Evolutionary conservation across 2,797 vertebrate genomes (phyloP).

Genomic region (Falco biarmicus): DNA sequence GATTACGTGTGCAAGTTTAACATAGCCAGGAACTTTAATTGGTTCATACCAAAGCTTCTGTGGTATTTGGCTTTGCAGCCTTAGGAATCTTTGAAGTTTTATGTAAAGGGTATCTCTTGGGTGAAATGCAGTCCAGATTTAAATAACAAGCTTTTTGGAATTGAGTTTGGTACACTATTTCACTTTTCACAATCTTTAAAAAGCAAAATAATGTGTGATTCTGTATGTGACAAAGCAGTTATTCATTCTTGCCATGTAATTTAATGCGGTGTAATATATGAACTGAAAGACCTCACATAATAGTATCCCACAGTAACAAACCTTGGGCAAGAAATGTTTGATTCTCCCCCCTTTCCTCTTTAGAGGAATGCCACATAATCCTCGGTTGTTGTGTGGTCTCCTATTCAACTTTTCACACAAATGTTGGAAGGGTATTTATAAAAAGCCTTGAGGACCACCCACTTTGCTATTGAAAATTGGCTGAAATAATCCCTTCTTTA

Average conservation of each 20-base stretch:
- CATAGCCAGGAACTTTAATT: not conserved
- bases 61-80: conserved; percentile 31
- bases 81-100: not conserved
- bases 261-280: conserved; percentile 11
- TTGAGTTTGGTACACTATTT: conserved; percentile 26
- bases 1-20: not conserved
- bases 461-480: conserved; percentile 69
- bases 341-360: conserved; percentile 28
- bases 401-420: conserved; percentile 68
- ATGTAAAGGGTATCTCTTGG: not conserved
- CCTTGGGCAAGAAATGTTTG: conserved; percentile 47
- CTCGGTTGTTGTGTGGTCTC: conserved; percentile 65
- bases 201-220: conserved; percentile 23
- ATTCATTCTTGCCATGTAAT: conserved; percentile 21
- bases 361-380: conserved; percentile 58
- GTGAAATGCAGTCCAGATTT: conserved; percentile 5
- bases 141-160: conserved; percentile 22
- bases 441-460: conserved; percentile 73
- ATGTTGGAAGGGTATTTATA: conserved; percentile 71
- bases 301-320: conserved; percentile 62
- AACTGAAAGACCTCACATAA: conserved; percentile 46
- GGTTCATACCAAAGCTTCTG: not conserved
- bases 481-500: conserved; percentile 74
- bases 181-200: conserved; percentile 35
- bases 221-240: conserved; percentile 25